phyloP scores from a whole-genome alignment of 2,113 vertebrate genomes.

The Micronisus gabar region DNA sequence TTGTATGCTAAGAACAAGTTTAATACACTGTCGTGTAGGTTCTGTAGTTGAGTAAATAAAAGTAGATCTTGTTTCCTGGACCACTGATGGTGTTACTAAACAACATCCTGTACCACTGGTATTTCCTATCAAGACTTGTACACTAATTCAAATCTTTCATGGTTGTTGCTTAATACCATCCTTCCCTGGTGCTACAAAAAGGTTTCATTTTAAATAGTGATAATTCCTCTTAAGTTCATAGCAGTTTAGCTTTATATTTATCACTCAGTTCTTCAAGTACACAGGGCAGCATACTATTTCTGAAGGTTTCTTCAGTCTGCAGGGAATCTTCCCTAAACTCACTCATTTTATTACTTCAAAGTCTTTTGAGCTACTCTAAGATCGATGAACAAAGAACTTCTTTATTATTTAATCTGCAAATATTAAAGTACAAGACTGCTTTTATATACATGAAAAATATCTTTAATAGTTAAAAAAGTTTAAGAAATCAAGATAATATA shows the following conservation, averaged over 20 bases:
- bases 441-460: neutral
- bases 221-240: neutral
- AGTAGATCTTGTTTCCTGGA: neutral
- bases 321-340: neutral
- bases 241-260: neutral
- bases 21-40: accelerated
- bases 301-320: neutral
- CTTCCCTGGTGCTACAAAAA: neutral
- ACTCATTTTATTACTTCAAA: neutral
- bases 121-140: neutral
- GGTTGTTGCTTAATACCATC: neutral
- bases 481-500: constrained; percentile 21
- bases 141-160: accelerated
- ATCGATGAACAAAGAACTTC: neutral
- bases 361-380: neutral
- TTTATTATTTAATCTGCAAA: constrained; percentile 21
- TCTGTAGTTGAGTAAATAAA: neutral
- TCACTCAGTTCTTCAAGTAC: neutral
- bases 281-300: neutral
- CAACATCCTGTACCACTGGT: neutral
- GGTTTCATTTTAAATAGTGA: neutral
- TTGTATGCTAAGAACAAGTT: neutral
- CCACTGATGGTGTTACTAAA: neutral
- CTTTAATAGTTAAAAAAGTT: constrained; percentile 39
- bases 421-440: neutral